Evolutionary conservation across 2,113 vertebrate species (phyloP).

Genomic region (Oostethus manadensis): DNA sequence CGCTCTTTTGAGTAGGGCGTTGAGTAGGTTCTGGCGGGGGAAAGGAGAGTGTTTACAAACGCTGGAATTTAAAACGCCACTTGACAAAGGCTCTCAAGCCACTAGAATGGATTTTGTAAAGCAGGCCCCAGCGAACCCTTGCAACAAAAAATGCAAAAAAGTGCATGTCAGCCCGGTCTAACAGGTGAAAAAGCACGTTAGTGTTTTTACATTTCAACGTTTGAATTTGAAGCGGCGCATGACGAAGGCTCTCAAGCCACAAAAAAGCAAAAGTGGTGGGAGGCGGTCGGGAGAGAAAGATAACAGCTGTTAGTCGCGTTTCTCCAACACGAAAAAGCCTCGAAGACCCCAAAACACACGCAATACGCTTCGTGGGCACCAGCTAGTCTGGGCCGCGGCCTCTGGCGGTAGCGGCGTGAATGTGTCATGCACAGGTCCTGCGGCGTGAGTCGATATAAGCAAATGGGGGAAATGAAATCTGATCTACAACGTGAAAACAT

Average conservation of each 20-base stretch:
- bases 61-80: too few species aligned
- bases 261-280: conserved; percentile 21
- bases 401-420: neutral
- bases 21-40: too few species aligned
- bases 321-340: conserved; percentile 35
- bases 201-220: too few species aligned
- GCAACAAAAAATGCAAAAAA: too few species aligned
- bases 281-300: conserved; percentile 13
- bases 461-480: neutral
- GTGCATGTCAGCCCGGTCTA: too few species aligned
- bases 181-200: too few species aligned
- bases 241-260: conserved; percentile 16
- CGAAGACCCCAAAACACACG: conserved; percentile 29
- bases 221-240: conserved; percentile 20
- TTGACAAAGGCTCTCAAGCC: too few species aligned
- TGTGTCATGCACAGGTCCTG: neutral
- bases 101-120: too few species aligned
- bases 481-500: neutral
- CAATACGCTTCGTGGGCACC: neutral
- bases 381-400: neutral
- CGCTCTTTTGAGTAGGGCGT: too few species aligned
- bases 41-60: too few species aligned
- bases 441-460: neutral
- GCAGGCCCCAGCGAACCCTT: too few species aligned
- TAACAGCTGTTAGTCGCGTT: conserved; percentile 39